Conservation (phyloP, 2,888 invertebrate genomes). For the Aspidiotus destructor region DNA sequence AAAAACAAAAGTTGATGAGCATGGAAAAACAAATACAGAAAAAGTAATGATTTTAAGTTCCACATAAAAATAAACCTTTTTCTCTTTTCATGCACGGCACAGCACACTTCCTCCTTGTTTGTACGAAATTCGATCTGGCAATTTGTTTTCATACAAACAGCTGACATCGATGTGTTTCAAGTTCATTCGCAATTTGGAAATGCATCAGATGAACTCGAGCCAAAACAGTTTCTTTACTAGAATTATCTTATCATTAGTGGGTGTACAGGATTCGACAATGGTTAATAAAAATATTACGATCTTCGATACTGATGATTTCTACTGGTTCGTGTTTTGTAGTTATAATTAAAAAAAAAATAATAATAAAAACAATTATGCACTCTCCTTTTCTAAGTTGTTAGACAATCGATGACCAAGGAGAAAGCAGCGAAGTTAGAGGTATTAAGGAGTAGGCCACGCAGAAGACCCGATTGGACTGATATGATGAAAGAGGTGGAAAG, state of each 20-base stretch:
- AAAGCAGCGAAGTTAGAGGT: slow-evolving; percentile 61
- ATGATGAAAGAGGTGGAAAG: slow-evolving; percentile 87
- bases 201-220: slow-evolving; percentile 10
- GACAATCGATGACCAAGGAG: slow-evolving; percentile 49
- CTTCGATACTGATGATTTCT: neutral
- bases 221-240: slow-evolving; percentile 16
- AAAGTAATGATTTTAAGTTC: too few relatives aligned
- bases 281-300: neutral
- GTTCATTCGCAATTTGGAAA: slow-evolving; percentile 12
- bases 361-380: neutral
- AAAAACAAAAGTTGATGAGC: too few relatives aligned
- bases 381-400: slow-evolving; percentile 38
- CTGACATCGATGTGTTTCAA: neutral
- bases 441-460: slow-evolving; percentile 63
- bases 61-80: too few relatives aligned
- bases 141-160: too few relatives aligned
- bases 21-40: too few relatives aligned
- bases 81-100: too few relatives aligned
- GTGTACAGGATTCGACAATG: neutral
- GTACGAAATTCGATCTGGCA: too few relatives aligned
- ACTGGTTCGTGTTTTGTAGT: neutral
- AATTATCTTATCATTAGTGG: slow-evolving; percentile 19
- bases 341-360: neutral
- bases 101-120: too few relatives aligned
- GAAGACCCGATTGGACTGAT: slow-evolving; percentile 76